Evolutionary conservation across 2,888 invertebrate genomes (phyloP).

Genomic region (Sarcophaga carnaria): DNA sequence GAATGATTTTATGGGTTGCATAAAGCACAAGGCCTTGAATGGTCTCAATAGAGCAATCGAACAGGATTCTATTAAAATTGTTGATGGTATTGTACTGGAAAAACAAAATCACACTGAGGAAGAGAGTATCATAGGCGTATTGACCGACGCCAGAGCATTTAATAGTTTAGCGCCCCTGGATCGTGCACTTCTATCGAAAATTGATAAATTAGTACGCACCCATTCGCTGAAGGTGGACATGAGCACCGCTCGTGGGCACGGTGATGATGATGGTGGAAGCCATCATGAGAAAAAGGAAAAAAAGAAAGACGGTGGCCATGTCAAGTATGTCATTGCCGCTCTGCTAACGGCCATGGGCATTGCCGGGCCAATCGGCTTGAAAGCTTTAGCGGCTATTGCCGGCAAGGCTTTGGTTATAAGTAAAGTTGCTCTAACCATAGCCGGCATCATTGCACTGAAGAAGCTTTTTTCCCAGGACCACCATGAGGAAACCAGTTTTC

Average conservation of each 20-base stretch:
- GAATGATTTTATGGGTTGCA: constrained; percentile 84
- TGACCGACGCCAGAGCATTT: constrained; percentile 84
- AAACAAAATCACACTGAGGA: constrained; percentile 83
- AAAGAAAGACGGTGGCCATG: constrained; percentile 79
- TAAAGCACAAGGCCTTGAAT: constrained; percentile 85
- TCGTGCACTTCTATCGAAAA: constrained; percentile 81
- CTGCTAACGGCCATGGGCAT: constrained; percentile 86
- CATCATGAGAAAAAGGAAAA: constrained; percentile 76
- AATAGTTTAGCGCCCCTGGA: constrained; percentile 84
- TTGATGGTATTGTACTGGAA: constrained; percentile 85
- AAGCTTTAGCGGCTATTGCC: constrained; percentile 87
- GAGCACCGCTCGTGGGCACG: constrained; percentile 74
- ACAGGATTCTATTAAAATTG: constrained; percentile 85
- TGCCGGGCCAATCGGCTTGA: constrained; percentile 87
- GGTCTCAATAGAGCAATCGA: constrained; percentile 85
- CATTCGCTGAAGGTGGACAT: constrained; percentile 86
- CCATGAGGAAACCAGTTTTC: constrained; percentile 86
- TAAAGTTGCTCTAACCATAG: constrained; percentile 88
- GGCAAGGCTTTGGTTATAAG: constrained; percentile 88
- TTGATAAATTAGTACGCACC: constrained; percentile 85
- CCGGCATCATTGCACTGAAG: constrained; percentile 88
- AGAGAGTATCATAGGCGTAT: constrained; percentile 79
- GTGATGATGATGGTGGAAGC: constrained; percentile 67
- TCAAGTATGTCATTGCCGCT: constrained; percentile 84
- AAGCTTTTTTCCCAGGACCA: constrained; percentile 87